These are phyloP conservation scores for Morone saxatilis DNA, from an alignment of 2,113 vertebrate species.

Conservation along the genomic window DNA sequence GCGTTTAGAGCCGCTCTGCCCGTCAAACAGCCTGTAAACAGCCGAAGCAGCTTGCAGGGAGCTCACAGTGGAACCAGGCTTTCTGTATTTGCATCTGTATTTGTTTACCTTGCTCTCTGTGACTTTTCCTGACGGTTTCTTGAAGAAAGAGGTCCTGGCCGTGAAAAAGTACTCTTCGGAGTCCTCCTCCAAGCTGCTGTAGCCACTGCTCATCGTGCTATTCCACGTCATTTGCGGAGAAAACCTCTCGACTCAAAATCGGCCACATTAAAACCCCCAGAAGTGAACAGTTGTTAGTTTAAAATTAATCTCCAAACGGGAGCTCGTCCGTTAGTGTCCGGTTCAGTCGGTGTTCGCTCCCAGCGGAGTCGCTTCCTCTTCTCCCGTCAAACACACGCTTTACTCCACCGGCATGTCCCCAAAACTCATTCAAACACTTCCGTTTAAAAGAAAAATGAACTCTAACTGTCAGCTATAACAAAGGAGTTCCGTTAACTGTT, in stretches of 20 bases:
- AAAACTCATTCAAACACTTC: conserved; percentile 15
- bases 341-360: conserved; percentile 3
- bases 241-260: conserved; percentile 63
- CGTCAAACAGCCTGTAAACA: not conserved
- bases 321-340: not conserved
- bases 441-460: not conserved
- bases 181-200: conserved; percentile 97
- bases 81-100: rapidly evolving
- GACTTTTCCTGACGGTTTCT: conserved; percentile 88
- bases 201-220: conserved; percentile 98
- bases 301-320: conserved; percentile 1
- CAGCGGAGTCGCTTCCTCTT: conserved; percentile 26
- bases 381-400: conserved; percentile 3
- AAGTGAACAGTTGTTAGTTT: not conserved
- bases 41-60: not conserved
- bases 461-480: rapidly evolving
- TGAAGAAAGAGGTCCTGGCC: conserved; percentile 96
- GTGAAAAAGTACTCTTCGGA: conserved; percentile 98
- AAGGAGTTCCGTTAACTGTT: rapidly evolving
- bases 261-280: conserved; percentile 66
- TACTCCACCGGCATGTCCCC: conserved; percentile 36
- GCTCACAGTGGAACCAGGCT: not conserved
- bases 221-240: conserved; percentile 88
- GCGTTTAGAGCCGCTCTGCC: not conserved
- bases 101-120: conserved; percentile 82